Evolutionary conservation across 2,113 vertebrate species (phyloP).

Genomic region (Eulemur macaco): DNA sequence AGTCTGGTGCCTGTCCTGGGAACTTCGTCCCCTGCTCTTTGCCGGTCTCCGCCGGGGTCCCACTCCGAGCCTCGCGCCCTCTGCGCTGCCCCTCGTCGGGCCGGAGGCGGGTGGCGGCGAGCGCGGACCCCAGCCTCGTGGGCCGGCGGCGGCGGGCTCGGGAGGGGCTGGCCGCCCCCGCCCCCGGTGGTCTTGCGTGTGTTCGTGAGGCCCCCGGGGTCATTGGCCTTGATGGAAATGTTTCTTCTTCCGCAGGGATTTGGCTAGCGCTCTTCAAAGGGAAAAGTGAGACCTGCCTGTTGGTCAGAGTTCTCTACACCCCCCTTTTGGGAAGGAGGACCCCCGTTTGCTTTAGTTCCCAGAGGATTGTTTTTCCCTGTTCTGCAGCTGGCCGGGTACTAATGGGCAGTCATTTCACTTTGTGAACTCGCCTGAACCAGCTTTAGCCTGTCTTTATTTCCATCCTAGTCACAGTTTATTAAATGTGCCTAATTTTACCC

Average conservation of each 20-base stretch:
- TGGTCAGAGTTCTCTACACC: neutral
- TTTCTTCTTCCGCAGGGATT: neutral
- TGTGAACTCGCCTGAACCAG: slow-evolving; percentile 83
- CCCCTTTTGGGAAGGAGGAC: neutral
- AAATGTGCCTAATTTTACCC: slow-evolving; percentile 82
- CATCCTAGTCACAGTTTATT: slow-evolving; percentile 80
- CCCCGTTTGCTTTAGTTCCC: neutral
- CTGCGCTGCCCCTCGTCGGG: neutral
- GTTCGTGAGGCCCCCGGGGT: fast-evolving
- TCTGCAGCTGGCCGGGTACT: slow-evolving; percentile 58
- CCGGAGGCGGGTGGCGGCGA: neutral
- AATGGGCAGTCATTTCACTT: slow-evolving; percentile 78
- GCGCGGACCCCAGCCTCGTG: neutral
- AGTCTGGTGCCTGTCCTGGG: neutral
- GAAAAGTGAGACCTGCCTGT: neutral
- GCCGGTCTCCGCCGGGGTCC: neutral
- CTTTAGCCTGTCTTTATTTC: slow-evolving; percentile 81
- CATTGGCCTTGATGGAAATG: neutral
- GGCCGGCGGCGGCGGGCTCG: neutral
- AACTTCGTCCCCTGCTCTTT: neutral
- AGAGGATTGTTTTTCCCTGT: neutral
- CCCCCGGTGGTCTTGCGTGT: fast-evolving
- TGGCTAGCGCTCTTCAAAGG: neutral
- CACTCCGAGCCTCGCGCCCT: neutral
- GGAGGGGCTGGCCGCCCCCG: fast-evolving